A percentile compares a stretch with the other conserved stretches of the same genome.
phyloP scores from a whole-genome alignment of 2,888 invertebrate species.

The Tuberolachnus salignus region DNA sequence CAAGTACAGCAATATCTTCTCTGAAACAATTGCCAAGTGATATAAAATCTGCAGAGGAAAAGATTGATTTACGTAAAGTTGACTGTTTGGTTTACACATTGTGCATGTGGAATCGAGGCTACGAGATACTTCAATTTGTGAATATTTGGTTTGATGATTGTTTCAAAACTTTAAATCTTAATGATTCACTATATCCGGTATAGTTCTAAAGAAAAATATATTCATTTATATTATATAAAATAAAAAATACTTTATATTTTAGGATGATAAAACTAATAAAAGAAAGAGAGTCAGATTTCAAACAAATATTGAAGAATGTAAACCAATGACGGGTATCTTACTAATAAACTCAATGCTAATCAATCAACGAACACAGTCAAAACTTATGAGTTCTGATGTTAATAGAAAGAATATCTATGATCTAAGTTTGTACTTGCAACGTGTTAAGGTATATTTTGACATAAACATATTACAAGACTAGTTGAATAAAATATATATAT shows the following conservation, averaged over 20 bases:
- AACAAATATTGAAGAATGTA: slow-evolving; percentile 39
- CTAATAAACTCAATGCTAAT: slow-evolving; percentile 36
- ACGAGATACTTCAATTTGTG: slow-evolving; percentile 60
- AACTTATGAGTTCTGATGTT: slow-evolving; percentile 27
- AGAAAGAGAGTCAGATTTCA: slow-evolving; percentile 38
- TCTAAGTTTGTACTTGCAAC: slow-evolving; percentile 30
- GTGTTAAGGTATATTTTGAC: slow-evolving; percentile 31
- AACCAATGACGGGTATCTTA: slow-evolving; percentile 33
- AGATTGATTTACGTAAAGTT: slow-evolving; percentile 42
- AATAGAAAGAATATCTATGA: slow-evolving; percentile 42
- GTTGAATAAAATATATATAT: no score
- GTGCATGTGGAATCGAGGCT: slow-evolving; percentile 60
- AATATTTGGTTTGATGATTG: slow-evolving; percentile 60
- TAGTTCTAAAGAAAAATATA: slow-evolving; percentile 22
- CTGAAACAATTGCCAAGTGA: slow-evolving; percentile 56
- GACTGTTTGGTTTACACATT: slow-evolving; percentile 58
- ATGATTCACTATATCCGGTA: slow-evolving; percentile 59
- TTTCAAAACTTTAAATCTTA: slow-evolving; percentile 59
- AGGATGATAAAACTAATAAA: slow-evolving; percentile 19
- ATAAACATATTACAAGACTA: no score
- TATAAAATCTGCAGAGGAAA: slow-evolving; percentile 51
- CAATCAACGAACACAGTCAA: slow-evolving; percentile 19
- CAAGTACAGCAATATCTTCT: slow-evolving; percentile 59
- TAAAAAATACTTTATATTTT: slow-evolving; percentile 1
- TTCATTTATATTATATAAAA: neutral